phyloP scores from a whole-genome alignment of 2,797 vertebrate genomes.

The Cercopithecus petaurista region DNA sequence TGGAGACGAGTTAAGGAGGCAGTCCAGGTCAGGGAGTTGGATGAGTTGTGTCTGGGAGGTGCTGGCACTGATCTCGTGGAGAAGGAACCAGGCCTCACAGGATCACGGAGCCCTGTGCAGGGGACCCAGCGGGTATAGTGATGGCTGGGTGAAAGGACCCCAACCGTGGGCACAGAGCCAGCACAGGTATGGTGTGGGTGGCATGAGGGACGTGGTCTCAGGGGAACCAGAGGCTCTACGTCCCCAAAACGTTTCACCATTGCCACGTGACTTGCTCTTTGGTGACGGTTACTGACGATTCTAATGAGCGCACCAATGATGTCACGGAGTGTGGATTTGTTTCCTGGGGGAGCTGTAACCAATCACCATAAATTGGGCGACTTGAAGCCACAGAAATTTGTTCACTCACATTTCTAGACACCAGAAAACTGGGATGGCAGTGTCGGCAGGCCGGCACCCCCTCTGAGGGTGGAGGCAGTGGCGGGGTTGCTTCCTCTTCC shows the following conservation, averaged over 20 bases:
- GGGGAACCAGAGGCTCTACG: neutral
- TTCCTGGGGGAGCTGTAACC: neutral
- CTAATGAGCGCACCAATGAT: accelerated
- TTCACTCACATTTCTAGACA: neutral
- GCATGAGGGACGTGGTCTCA: neutral
- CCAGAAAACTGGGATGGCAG: neutral
- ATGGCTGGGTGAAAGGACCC: no score
- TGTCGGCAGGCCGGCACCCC: accelerated
- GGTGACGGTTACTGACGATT: neutral
- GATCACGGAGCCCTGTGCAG: neutral
- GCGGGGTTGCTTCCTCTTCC: accelerated
- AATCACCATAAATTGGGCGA: neutral
- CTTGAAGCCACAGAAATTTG: neutral
- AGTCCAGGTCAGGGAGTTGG: neutral
- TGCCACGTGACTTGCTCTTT: accelerated
- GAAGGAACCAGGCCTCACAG: neutral
- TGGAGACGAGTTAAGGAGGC: neutral
- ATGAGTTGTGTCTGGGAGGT: neutral
- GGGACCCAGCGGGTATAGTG: neutral
- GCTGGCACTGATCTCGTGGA: neutral
- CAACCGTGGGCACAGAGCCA: no score
- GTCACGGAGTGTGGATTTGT: accelerated
- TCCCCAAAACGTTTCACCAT: neutral
- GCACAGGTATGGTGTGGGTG: neutral
- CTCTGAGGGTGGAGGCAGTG: no score